These are phyloP conservation scores for Yponomeuta evonymella DNA, from an alignment of 2,888 invertebrate species.

Conservation along the genomic window DNA sequence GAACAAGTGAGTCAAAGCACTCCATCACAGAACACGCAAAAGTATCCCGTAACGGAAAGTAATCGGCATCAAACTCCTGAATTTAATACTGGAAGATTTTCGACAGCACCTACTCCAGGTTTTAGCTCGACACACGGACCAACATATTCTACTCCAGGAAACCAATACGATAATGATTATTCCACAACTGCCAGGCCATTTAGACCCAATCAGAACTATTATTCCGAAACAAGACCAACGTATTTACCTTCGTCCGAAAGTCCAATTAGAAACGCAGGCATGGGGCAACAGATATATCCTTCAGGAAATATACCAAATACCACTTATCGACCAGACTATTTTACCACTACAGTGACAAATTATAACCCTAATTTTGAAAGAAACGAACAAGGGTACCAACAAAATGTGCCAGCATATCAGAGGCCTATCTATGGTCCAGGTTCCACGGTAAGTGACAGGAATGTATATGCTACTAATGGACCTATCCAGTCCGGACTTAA, in stretches of 20 bases:
- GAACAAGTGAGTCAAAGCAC: background rate
- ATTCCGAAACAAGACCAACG: background rate
- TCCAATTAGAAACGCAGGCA: background rate
- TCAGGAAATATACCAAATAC: slow-evolving; percentile 25
- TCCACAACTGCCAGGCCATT: slow-evolving; percentile 27
- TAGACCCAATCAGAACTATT: background rate
- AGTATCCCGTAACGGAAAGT: slow-evolving; percentile 3
- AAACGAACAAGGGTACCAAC: background rate
- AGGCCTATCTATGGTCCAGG: slow-evolving; percentile 3
- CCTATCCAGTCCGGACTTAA: background rate
- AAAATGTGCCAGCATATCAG: background rate
- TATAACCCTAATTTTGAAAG: too few relatives aligned
- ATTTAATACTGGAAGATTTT: background rate
- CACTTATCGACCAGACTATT: slow-evolving; percentile 29
- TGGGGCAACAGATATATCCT: background rate
- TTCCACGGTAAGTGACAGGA: background rate
- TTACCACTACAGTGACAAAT: slow-evolving; percentile 13
- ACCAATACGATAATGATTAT: background rate
- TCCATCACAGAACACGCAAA: background rate
- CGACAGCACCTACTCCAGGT: background rate
- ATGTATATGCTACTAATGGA: background rate
- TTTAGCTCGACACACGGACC: background rate
- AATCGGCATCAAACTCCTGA: background rate
- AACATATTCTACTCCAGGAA: background rate
- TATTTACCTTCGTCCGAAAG: background rate